These are phyloP conservation scores for Sebastes minor DNA, from an alignment of 2,797 vertebrate genomes.

Conservation along the genomic window DNA sequence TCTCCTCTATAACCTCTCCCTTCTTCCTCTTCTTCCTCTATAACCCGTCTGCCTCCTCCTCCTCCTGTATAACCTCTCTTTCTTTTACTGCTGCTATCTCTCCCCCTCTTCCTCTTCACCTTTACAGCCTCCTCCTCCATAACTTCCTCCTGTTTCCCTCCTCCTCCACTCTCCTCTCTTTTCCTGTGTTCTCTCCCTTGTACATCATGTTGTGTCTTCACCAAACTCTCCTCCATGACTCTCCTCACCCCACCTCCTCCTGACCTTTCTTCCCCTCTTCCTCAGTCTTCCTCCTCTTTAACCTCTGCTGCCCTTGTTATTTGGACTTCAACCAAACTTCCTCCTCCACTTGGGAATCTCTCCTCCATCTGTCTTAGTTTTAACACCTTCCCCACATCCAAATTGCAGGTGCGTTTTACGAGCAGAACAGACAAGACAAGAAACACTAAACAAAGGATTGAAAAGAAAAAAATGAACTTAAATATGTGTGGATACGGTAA, in stretches of 20 bases:
- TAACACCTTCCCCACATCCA: not conserved
- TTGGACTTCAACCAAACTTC: slow-evolving; percentile 48
- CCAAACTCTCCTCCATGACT: slow-evolving; percentile 15
- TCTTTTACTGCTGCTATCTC: slow-evolving; percentile 50
- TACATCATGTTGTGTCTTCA: not conserved
- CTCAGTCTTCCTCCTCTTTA: slow-evolving; percentile 40
- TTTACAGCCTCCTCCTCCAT: slow-evolving; percentile 35
- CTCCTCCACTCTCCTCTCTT: not conserved
- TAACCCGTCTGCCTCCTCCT: slow-evolving; percentile 34
- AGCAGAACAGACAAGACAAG: not conserved
- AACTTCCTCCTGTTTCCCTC: slow-evolving; percentile 2
- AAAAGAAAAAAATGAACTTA: not conserved
- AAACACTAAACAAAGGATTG: not conserved
- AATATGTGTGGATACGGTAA: not conserved
- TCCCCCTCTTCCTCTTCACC: slow-evolving; percentile 9
- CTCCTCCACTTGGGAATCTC: slow-evolving; percentile 19
- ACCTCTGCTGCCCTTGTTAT: slow-evolving; percentile 47
- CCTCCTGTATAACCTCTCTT: slow-evolving; percentile 24
- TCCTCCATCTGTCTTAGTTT: slow-evolving; percentile 31
- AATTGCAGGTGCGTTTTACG: not conserved
- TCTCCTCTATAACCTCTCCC: slow-evolving; percentile 68
- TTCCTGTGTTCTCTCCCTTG: not conserved
- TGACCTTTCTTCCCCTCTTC: slow-evolving; percentile 11
- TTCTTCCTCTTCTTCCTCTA: slow-evolving; percentile 21
- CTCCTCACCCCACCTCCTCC: not conserved